A percentile compares a stretch with the other conserved stretches of the same genome.
phyloP scores from a whole-genome alignment of 2,797 vertebrate species.

The Sebastes hopkinsi region DNA sequence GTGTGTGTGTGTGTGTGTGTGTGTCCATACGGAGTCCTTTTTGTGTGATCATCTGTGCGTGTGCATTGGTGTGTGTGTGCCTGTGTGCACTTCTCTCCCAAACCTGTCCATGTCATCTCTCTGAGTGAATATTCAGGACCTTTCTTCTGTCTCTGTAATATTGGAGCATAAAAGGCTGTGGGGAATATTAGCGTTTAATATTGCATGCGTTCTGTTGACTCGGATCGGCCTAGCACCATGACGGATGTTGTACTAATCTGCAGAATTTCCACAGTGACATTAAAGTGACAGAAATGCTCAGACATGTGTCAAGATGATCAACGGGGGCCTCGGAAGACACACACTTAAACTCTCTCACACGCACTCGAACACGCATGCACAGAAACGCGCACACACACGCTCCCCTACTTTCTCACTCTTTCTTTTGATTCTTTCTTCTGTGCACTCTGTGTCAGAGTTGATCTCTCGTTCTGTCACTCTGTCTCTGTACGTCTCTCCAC shows the following conservation, averaged over 20 bases:
- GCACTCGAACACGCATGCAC: conserved; percentile 19
- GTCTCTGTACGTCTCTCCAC: conserved; percentile 47
- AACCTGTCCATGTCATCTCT: conserved; percentile 67
- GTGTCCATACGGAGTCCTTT: conserved; percentile 9
- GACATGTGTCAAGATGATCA: conserved; percentile 86
- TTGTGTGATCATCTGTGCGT: not conserved
- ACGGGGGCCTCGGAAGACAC: conserved; percentile 71
- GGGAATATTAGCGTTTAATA: conserved; percentile 84
- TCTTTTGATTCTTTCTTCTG: conserved; percentile 75
- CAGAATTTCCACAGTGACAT: conserved; percentile 84
- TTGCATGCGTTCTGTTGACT: conserved; percentile 84
- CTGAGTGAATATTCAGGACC: conserved; percentile 79
- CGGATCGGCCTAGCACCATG: conserved; percentile 75
- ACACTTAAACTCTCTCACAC: conserved; percentile 68
- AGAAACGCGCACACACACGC: conserved; percentile 24
- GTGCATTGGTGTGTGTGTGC: not conserved
- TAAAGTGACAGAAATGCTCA: conserved; percentile 84
- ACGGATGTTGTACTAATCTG: conserved; percentile 82
- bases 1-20: not conserved
- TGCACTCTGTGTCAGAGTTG: conserved; percentile 76
- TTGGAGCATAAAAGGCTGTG: conserved; percentile 80
- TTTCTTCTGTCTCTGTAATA: conserved; percentile 80
- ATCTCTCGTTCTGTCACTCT: conserved; percentile 72
- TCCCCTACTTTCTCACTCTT: conserved; percentile 50
- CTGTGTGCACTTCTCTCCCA: conserved; percentile 40